Evolutionary conservation across 2,113 vertebrate species (phyloP), one percentile per base, ranked within the genome.

Genomic region (Grammatotria lemairii): DNA sequence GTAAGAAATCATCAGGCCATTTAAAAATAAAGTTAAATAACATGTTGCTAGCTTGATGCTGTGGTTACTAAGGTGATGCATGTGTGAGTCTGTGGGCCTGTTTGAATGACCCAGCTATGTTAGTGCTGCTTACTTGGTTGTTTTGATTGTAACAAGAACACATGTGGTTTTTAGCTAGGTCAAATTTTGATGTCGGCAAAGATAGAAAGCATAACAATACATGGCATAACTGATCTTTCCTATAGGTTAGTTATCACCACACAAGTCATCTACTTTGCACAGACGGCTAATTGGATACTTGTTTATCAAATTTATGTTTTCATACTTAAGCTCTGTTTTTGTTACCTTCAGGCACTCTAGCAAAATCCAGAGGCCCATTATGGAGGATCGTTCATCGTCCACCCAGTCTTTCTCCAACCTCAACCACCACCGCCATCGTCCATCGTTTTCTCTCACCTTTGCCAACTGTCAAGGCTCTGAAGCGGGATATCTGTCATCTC

Each of bases 381-480:
- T 96, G 95, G 95, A 95, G 5, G 89, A 94, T 73, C 79, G 33
- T 31, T 88, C 94, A 21, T 70, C 63, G 7, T 68, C 92, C 14
- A 63, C 91, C 26, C 86, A 90, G 9, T 85, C 89, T 82, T 94
- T 94, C 92, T 19, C 92, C 55, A 89, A 85, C 91, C 63, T 57
- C 54, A 92, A 82, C 70, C 93, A 91, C 54, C 93, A 87, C 49
- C 84, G 35, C 82, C 91, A 80, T 2, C 89, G 31, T 7, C 73
- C 86, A 7, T 54, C 90, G 16, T 92, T 91, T 86, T 81, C 91
- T 78, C 26, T 92, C 55, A 55, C 75, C 8, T 11, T 87, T 42
- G 87, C 89, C 75, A 35, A 54, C 82, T 86, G 83, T 4, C 91
- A 92, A 16, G 90, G 85, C 83, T 85, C 90, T 1, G 88, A 83